Percentiles rank a stretch among this genome's conserved stretches.
Conservation (phyloP, 2,888 invertebrate genomes). For the Pyrocoelia pectoralis region DNA sequence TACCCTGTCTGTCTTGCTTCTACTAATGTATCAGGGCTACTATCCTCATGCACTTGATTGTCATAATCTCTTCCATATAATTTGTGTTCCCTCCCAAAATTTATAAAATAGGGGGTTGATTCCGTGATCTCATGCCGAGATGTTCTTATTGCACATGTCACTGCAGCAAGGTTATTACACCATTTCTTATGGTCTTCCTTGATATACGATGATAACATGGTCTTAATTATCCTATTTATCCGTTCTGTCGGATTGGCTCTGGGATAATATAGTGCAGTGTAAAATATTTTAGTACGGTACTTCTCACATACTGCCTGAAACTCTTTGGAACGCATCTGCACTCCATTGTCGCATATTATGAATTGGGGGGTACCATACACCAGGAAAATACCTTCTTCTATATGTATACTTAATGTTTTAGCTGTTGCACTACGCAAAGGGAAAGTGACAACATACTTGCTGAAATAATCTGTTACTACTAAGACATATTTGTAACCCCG, state of each 20-base stretch:
- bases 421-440: background rate
- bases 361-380: background rate
- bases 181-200: background rate
- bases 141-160: constrained; percentile 33
- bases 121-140: constrained; percentile 34
- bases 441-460: background rate
- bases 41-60: background rate
- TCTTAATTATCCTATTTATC: constrained; percentile 45
- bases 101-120: constrained; percentile 27
- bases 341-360: background rate
- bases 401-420: background rate
- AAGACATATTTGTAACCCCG: background rate
- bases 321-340: background rate
- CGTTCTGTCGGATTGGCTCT: constrained; percentile 49
- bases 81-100: constrained; percentile 34
- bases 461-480: background rate
- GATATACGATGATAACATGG: constrained; percentile 40
- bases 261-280: constrained; percentile 41
- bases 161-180: constrained; percentile 17
- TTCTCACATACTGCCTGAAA: background rate
- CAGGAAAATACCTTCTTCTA: background rate
- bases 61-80: constrained; percentile 7
- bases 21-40: background rate
- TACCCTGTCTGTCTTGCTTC: background rate
- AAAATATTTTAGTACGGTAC: background rate